Evolutionary conservation across 2,113 vertebrate species (phyloP), one percentile per base, ranked within the genome.

Genomic region (Gavia stellata): DNA sequence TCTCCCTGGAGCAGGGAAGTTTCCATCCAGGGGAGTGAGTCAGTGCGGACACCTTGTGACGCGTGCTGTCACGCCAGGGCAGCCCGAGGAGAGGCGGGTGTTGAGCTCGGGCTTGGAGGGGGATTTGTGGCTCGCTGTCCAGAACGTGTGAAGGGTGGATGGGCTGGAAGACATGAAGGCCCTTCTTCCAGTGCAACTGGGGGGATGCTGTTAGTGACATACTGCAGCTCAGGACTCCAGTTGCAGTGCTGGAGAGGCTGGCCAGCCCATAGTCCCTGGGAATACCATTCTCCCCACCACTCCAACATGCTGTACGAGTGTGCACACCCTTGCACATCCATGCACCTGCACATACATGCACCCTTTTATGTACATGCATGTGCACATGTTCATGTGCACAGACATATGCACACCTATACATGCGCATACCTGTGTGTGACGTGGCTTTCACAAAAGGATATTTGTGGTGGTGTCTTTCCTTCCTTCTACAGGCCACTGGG

Each of bases 1-100:
- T 78, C 94, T 72, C 47, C 66, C 58, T 14, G 71, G 56, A 61
- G 62, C 7, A 28, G 92, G 55, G 89, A 68, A 83, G 86, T 90
- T 94, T 91, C 91, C 62, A 42, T 72, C 23, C 9, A 1, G 52
- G 79, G 55, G 42, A 75, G 74, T 50, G 91, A 86, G 75, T 82
- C 82, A 67, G 66, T 3, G 10, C 3, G 10, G 93, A 55, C 93
- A 86, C 93, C 86, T 72, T 50, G 86, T 74, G 78, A 93, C 38
- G n/a, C 1, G n/a, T 31, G 45, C 55, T 28, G 52, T 7, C 44
- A 9, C 12, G 75, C 62, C 77, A 42, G 67, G 62, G 81, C 88
- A 50, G 85, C 33, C 65, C 2, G 40, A 0, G 52, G 56, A 49
- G 86, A 17, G 58, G 88, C 2, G 52, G 72, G 16, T 33, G 52